These are phyloP conservation scores for Aphidius colemani DNA, from an alignment of 2,888 invertebrate species.

Conservation along the genomic window DNA sequence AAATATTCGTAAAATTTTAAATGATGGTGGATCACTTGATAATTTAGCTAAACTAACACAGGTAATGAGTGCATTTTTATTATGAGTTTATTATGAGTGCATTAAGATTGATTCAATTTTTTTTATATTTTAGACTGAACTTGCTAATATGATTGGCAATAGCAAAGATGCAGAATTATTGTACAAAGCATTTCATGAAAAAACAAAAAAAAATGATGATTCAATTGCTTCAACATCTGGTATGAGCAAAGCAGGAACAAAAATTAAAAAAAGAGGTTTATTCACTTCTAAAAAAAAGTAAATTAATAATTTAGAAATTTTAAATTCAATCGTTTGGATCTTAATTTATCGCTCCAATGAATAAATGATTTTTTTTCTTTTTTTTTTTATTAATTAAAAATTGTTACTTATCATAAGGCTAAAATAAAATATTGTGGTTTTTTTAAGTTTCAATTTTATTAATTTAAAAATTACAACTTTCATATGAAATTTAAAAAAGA, in stretches of 20 bases:
- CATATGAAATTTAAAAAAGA: not conserved
- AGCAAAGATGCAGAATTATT: slow-evolving; percentile 71
- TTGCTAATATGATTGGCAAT: slow-evolving; percentile 75
- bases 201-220: slow-evolving; percentile 63
- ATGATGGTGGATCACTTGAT: slow-evolving; percentile 72
- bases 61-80: slow-evolving; percentile 54
- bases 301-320: too few relatives aligned
- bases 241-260: slow-evolving; percentile 38
- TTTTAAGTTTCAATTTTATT: too few relatives aligned
- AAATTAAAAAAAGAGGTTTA: slow-evolving; percentile 47
- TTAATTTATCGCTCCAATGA: not conserved
- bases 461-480: too few relatives aligned
- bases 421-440: too few relatives aligned
- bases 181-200: slow-evolving; percentile 73
- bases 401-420: not conserved
- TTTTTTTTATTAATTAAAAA: not conserved
- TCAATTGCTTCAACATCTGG: slow-evolving; percentile 20
- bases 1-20: slow-evolving; percentile 79
- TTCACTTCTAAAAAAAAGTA: slow-evolving; percentile 42
- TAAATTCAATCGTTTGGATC: not conserved
- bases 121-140: slow-evolving; percentile 65
- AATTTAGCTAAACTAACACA: slow-evolving; percentile 66
- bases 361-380: not conserved
- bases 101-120: slow-evolving; percentile 2
- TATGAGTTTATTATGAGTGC: slow-evolving; percentile 5